These are phyloP conservation scores for Camptogramma bilineatum DNA, from an alignment of 2,888 invertebrate genomes.

Conservation along the genomic window DNA sequence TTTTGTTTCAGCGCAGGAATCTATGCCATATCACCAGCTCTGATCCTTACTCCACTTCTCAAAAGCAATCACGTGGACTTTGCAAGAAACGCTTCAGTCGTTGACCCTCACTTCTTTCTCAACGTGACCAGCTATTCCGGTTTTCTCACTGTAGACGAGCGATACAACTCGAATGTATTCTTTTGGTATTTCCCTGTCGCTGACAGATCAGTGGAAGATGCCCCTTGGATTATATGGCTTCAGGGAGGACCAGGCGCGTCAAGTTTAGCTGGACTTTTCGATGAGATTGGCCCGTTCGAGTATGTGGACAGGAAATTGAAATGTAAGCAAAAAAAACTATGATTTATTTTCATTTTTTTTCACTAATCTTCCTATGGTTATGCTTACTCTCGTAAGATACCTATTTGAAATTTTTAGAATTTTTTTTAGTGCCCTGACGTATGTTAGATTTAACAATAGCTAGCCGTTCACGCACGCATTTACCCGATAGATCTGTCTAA, in stretches of 20 bases:
- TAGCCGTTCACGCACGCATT: too few relatives aligned
- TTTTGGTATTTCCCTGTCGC: constrained; percentile 93
- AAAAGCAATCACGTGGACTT: constrained; percentile 55
- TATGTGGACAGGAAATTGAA: constrained; percentile 50
- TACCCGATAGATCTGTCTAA: too few relatives aligned
- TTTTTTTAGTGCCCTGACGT: too few relatives aligned
- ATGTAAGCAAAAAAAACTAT: constrained; percentile 55
- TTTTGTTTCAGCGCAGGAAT: constrained; percentile 48
- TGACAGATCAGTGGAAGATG: constrained; percentile 60
- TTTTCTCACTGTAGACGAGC: constrained; percentile 88
- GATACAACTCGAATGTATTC: constrained; percentile 90
- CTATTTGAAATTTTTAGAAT: too few relatives aligned
- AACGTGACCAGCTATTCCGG: constrained; percentile 79
- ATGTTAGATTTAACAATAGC: too few relatives aligned
- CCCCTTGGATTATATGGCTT: constrained; percentile 93
- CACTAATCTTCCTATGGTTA: too few relatives aligned
- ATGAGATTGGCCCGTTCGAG: constrained; percentile 73
- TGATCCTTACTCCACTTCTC: constrained; percentile 65
- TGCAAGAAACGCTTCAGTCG: constrained; percentile 60
- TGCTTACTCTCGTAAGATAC: too few relatives aligned
- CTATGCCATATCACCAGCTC: constrained; percentile 51
- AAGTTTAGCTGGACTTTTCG: constrained; percentile 77
- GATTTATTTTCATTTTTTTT: too few relatives aligned
- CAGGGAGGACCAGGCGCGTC: constrained; percentile 94
- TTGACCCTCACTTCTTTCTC: constrained; percentile 62